Conservation (phyloP, 2,113 vertebrate genomes). For the Pyxicephalus adspersus region DNA sequence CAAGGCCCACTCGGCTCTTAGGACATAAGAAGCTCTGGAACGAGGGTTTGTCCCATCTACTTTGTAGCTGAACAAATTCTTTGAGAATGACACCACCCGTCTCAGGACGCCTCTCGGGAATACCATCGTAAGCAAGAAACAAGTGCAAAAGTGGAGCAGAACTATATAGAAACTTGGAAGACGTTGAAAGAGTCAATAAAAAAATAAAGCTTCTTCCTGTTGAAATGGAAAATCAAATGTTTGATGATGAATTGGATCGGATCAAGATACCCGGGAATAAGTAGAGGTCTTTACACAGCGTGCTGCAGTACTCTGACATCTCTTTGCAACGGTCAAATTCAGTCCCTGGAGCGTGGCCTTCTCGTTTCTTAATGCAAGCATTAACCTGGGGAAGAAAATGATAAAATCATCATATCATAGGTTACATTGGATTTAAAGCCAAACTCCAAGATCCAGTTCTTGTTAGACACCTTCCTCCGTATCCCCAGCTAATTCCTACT, state of each 20-base stretch:
- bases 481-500: too few species aligned
- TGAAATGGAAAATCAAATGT: neutral
- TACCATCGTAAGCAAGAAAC: neutral
- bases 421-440: neutral
- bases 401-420: too few species aligned
- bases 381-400: conserved; percentile 80
- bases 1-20: too few species aligned
- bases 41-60: too few species aligned
- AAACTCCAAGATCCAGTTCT: too few species aligned
- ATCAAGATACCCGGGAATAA: conserved; percentile 86
- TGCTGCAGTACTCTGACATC: conserved; percentile 97
- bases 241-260: neutral
- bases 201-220: conserved; percentile 14
- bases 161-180: conserved; percentile 24
- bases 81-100: neutral
- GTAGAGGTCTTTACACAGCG: conserved; percentile 89
- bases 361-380: conserved; percentile 85
- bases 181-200: conserved; percentile 3
- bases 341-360: conserved; percentile 91
- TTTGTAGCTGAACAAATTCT: too few species aligned
- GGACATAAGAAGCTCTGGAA: too few species aligned
- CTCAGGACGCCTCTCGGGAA: neutral
- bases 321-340: conserved; percentile 96
- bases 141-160: neutral
- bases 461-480: too few species aligned